Percentiles rank a stretch among this genome's conserved stretches.
These are phyloP conservation scores for Ecliptopera silaceata DNA, from an alignment of 2,888 invertebrate genomes.

Conservation along the genomic window DNA sequence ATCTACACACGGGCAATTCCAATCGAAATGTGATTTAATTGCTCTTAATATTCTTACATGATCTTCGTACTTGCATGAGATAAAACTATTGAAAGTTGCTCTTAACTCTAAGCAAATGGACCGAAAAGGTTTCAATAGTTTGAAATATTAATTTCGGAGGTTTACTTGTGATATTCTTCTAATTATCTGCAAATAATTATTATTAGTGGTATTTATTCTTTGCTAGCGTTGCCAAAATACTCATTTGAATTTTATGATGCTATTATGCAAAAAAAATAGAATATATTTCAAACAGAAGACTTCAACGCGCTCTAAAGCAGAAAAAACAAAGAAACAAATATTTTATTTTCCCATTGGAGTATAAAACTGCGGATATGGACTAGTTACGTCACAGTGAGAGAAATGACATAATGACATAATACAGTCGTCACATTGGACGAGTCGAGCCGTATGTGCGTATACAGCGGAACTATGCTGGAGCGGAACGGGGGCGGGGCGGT, in stretches of 20 bases:
- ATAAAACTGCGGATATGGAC: conserved; percentile 18
- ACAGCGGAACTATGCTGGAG: conserved; percentile 10
- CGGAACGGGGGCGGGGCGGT: conserved; percentile 5
- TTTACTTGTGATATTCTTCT: too few relatives aligned
- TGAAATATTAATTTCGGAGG: too few relatives aligned
- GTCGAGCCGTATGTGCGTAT: conserved; percentile 5
- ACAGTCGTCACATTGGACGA: conserved; percentile 9
- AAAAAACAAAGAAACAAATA: not conserved
- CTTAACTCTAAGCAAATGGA: too few relatives aligned
- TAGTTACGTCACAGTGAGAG: conserved; percentile 24
- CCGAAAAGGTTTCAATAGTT: too few relatives aligned
- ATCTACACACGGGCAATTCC: conserved; percentile 10
- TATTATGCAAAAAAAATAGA: too few relatives aligned
- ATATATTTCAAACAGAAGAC: conserved; percentile 7
- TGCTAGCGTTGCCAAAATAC: too few relatives aligned
- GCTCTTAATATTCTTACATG: not conserved
- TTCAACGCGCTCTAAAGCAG: not conserved
- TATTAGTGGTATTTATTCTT: too few relatives aligned
- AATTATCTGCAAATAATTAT: too few relatives aligned
- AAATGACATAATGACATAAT: conserved; percentile 29
- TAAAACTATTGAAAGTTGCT: too few relatives aligned
- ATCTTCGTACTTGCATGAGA: too few relatives aligned
- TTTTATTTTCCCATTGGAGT: not conserved
- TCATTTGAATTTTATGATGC: too few relatives aligned
- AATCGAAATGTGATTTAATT: conserved; percentile 1